Evolutionary conservation across 2,888 invertebrate genomes (phyloP).

Genomic region (Clunio marinus): DNA sequence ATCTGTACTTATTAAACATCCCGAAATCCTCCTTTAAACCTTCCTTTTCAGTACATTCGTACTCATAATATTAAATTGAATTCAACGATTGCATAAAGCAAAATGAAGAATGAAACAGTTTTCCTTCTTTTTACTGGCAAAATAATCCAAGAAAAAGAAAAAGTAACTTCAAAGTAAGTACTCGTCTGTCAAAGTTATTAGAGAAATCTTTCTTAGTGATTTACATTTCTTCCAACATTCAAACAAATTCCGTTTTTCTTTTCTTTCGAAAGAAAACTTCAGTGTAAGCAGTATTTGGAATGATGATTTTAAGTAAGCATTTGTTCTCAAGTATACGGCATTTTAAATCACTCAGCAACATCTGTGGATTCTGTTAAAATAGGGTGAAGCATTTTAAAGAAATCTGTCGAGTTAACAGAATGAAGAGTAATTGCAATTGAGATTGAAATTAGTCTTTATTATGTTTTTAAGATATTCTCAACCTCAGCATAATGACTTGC

Average conservation of each 20-base stretch:
- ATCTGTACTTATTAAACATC: background rate
- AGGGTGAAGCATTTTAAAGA: too few species aligned
- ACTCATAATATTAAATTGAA: background rate
- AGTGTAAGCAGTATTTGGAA: background rate
- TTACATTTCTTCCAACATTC: background rate
- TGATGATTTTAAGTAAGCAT: background rate
- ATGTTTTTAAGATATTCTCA: too few species aligned
- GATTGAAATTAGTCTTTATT: too few species aligned
- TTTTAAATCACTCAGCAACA: background rate
- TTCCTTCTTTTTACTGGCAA: too few species aligned
- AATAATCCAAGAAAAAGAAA: background rate
- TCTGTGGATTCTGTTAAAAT: too few species aligned
- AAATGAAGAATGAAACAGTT: too few species aligned
- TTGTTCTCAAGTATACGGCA: background rate
- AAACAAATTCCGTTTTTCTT: background rate
- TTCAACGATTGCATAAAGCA: background rate
- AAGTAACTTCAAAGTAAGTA: background rate
- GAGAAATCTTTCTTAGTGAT: background rate
- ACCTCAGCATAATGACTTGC: too few species aligned
- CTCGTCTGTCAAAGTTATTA: constrained; percentile 9
- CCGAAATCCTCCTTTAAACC: background rate
- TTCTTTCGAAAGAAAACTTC: too few species aligned
- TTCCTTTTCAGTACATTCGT: background rate
- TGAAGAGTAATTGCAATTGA: background rate
- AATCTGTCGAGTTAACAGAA: too few species aligned